Conservation (phyloP, 2,888 invertebrate species). For the Melipona bicolor region DNA sequence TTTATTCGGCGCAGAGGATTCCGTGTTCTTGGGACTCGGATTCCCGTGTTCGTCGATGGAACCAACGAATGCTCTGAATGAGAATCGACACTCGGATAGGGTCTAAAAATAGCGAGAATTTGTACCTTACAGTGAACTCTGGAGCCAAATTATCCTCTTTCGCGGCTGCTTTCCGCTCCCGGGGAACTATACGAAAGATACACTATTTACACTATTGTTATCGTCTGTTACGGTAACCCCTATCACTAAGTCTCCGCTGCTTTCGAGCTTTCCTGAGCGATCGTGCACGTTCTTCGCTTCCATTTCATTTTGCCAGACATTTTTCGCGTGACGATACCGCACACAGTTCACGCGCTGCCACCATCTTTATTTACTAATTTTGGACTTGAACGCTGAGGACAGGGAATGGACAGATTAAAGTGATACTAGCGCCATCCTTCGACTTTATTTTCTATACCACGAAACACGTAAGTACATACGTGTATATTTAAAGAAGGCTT, state of each 20-base stretch:
- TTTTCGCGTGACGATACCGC: slow-evolving; percentile 76
- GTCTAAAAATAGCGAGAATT: slow-evolving; percentile 80
- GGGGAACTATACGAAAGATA: slow-evolving; percentile 45
- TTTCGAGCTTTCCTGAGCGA: slow-evolving; percentile 54
- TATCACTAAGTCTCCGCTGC: slow-evolving; percentile 61
- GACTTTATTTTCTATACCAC: slow-evolving; percentile 10
- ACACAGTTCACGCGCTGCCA: slow-evolving; percentile 78
- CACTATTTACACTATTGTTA: slow-evolving; percentile 67
- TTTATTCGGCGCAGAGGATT: slow-evolving; percentile 3
- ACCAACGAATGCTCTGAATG: slow-evolving; percentile 64
- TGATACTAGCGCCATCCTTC: slow-evolving; percentile 47
- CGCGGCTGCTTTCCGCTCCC: slow-evolving; percentile 59
- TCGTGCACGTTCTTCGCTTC: slow-evolving; percentile 71
- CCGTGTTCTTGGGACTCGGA: background rate
- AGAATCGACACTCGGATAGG: slow-evolving; percentile 65
- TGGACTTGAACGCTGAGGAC: slow-evolving; percentile 73
- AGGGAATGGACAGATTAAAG: slow-evolving; percentile 32
- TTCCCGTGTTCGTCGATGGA: slow-evolving; percentile 21
- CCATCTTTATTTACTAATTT: slow-evolving; percentile 84
- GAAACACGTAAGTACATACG: too few relatives aligned
- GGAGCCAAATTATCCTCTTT: slow-evolving; percentile 75
- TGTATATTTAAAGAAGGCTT: background rate
- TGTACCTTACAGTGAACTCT: slow-evolving; percentile 81
- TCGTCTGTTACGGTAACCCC: slow-evolving; percentile 35
- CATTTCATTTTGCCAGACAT: slow-evolving; percentile 79